These are phyloP conservation scores for Drosophila serrata DNA, from an alignment of 1,140 invertebrate genomes.

Conservation along the genomic window DNA sequence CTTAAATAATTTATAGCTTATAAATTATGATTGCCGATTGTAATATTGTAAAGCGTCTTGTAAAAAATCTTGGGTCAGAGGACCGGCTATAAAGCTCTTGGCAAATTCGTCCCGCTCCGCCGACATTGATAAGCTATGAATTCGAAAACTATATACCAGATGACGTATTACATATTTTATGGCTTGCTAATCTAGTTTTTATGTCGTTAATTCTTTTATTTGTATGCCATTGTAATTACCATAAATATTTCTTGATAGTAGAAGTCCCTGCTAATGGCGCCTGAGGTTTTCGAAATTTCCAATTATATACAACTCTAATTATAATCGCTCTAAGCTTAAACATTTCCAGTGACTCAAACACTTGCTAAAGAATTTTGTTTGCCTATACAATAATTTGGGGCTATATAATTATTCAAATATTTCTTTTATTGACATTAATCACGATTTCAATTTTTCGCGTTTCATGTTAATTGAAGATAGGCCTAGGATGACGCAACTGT, in stretches of 20 bases:
- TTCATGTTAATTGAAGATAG: conserved; percentile 20
- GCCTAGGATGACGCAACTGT: conserved; percentile 4
- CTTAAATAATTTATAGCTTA: conserved; percentile 3
- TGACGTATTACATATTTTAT: conserved; percentile 12
- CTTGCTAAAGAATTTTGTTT: conserved; percentile 11
- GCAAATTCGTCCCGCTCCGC: conserved; percentile 20
- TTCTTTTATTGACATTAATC: conserved; percentile 23
- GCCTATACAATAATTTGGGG: not conserved
- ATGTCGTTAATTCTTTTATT: conserved; percentile 16
- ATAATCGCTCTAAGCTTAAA: not conserved
- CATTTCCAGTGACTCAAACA: not conserved
- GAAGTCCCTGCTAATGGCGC: not conserved
- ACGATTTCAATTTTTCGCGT: conserved; percentile 16
- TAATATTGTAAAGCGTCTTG: conserved; percentile 1
- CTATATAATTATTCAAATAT: conserved; percentile 16
- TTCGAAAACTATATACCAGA: conserved; percentile 4
- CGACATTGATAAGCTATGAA: conserved; percentile 6
- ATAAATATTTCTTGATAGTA: conserved; percentile 1
- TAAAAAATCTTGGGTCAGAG: conserved; percentile 10
- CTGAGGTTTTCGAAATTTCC: not conserved
- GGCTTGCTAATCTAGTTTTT: conserved; percentile 21
- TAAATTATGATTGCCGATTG: conserved; percentile 14
- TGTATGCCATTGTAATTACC: not conserved
- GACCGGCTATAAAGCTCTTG: conserved; percentile 1
- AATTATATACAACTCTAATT: not conserved